These are phyloP conservation scores for Noturus placidus DNA, from an alignment of 2,113 vertebrate species.

Conservation along the genomic window DNA sequence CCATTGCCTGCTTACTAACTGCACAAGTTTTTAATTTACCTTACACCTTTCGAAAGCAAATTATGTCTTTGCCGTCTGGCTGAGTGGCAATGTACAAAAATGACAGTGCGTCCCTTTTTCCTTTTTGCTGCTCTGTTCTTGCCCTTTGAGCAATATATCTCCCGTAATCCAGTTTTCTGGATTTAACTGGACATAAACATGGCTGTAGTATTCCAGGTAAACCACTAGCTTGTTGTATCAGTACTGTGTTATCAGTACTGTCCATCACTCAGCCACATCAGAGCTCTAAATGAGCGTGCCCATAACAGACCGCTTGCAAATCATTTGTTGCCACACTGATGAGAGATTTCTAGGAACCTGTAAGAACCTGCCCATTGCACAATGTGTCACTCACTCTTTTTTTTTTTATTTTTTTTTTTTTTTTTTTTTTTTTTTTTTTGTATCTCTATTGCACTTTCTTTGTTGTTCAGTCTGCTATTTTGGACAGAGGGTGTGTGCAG, in stretches of 20 bases:
- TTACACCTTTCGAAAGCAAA: neutral
- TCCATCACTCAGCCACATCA: constrained; percentile 1
- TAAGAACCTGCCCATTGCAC: constrained; percentile 39
- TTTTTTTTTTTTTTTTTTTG: constrained; percentile 21
- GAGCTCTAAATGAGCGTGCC: constrained; percentile 24
- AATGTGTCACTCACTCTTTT: neutral
- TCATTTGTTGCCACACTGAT: constrained; percentile 21
- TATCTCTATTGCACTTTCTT: neutral
- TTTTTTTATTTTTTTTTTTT: constrained; percentile 22
- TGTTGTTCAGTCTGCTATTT: neutral
- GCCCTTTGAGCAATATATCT: neutral
- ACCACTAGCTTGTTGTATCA: neutral
- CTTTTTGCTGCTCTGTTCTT: neutral
- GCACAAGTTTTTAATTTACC: constrained; percentile 22
- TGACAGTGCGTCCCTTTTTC: neutral
- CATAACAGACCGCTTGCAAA: constrained; percentile 9
- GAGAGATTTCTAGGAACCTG: constrained; percentile 44
- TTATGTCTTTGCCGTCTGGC: constrained; percentile 34
- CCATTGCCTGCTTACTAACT: constrained; percentile 22
- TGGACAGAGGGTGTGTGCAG: too few species aligned
- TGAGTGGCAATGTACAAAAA: neutral
- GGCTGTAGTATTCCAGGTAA: neutral
- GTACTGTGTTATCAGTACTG: neutral
- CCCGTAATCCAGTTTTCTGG: neutral
- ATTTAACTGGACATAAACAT: constrained; percentile 8